These are phyloP conservation scores for Terrapene triunguis DNA, from an alignment of 2,113 vertebrate species.

Conservation along the genomic window DNA sequence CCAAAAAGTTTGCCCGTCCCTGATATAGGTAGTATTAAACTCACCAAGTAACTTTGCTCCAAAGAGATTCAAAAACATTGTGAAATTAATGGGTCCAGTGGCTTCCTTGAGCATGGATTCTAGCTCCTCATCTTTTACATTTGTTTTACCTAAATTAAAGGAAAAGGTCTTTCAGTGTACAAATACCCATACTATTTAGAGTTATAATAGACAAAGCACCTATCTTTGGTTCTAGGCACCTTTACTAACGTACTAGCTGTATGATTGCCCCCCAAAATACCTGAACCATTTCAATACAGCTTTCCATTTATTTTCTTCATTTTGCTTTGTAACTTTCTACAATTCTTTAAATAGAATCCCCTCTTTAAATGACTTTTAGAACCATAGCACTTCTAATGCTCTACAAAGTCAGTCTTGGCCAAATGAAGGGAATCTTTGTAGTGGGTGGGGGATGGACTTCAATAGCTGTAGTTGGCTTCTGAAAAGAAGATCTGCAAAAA, in stretches of 20 bases:
- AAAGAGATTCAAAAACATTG: conserved; percentile 81
- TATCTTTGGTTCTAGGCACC: background rate
- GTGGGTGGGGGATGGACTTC: background rate
- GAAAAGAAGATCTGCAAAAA: background rate
- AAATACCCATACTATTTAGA: background rate
- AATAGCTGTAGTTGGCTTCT: background rate
- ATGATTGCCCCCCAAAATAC: background rate
- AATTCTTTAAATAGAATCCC: background rate
- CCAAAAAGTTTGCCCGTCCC: too few species aligned
- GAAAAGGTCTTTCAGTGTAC: background rate
- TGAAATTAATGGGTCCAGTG: conserved; percentile 80
- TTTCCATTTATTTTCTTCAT: background rate
- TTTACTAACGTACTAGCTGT: background rate
- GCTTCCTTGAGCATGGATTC: conserved; percentile 80
- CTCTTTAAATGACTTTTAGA: background rate
- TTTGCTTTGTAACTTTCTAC: background rate
- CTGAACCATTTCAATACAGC: background rate
- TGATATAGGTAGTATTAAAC: background rate
- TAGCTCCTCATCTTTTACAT: conserved; percentile 72
- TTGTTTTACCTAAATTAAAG: conserved; percentile 39
- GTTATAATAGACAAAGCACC: background rate
- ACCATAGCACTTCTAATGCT: background rate
- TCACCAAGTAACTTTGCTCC: conserved; percentile 80
- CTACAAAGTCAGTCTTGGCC: background rate
- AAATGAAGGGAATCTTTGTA: background rate